Conservation (phyloP, 2,113 vertebrate genomes). For the Chauna torquata region DNA sequence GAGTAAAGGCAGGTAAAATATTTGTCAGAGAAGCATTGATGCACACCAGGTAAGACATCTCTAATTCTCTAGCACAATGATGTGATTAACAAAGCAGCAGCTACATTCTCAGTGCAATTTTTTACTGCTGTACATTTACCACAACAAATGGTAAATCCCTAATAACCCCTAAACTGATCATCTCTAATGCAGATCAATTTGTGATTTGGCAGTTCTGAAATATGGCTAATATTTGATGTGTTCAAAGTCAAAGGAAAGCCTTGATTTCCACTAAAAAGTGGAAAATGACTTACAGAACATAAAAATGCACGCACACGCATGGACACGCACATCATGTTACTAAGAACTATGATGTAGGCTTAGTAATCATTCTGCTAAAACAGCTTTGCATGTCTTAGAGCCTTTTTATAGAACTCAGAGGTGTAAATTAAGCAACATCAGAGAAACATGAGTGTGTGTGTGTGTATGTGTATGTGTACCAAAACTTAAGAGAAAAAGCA, state of each 20-base stretch:
- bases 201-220: neutral
- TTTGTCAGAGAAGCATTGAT: neutral
- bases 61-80: neutral
- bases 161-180: neutral
- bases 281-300: neutral
- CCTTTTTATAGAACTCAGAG: neutral
- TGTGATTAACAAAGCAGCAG: neutral
- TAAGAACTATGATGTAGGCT: neutral
- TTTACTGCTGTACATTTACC: neutral
- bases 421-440: neutral
- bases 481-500: neutral
- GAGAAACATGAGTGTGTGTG: neutral
- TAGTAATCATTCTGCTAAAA: neutral
- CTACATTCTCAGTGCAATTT: neutral
- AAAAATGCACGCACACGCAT: neutral
- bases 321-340: neutral
- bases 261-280: neutral
- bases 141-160: neutral
- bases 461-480: neutral
- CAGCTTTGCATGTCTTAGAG: rapidly evolving
- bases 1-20: neutral
- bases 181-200: neutral
- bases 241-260: neutral
- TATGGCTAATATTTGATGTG: neutral
- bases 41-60: neutral